These are phyloP conservation scores for Drosophila kuntzei DNA, from an alignment of 2,888 invertebrate species.

Conservation along the genomic window DNA sequence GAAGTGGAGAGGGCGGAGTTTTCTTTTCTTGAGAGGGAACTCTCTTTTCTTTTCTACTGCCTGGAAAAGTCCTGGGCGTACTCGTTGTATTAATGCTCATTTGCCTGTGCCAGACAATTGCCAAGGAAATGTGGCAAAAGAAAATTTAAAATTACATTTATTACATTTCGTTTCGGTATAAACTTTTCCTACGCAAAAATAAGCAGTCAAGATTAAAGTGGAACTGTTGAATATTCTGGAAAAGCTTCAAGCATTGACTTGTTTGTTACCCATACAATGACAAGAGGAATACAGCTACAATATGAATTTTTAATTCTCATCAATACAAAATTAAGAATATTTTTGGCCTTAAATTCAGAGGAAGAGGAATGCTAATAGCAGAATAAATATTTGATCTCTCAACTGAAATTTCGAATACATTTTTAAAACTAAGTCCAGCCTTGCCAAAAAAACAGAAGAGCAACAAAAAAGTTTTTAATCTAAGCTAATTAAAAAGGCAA, in stretches of 20 bases:
- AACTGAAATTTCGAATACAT: slow-evolving; percentile 37
- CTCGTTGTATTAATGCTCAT: slow-evolving; percentile 55
- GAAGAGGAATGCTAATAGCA: slow-evolving; percentile 35
- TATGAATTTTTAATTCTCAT: slow-evolving; percentile 60
- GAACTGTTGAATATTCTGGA: slow-evolving; percentile 13
- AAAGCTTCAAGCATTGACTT: slow-evolving; percentile 26
- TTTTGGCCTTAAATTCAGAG: slow-evolving; percentile 11
- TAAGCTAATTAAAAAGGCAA: slow-evolving; percentile 67
- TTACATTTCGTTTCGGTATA: slow-evolving; percentile 54
- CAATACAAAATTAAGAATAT: slow-evolving; percentile 39
- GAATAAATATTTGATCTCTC: slow-evolving; percentile 43
- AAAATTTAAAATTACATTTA: slow-evolving; percentile 70
- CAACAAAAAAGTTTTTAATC: slow-evolving; percentile 52
- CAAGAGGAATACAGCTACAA: slow-evolving; percentile 24
- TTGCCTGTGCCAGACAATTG: slow-evolving; percentile 67
- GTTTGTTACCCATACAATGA: slow-evolving; percentile 28
- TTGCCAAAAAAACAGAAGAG: slow-evolving; percentile 27
- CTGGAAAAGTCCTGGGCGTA: not conserved
- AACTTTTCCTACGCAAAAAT: slow-evolving; percentile 30
- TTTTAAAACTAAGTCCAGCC: slow-evolving; percentile 19
- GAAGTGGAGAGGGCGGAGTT: not conserved
- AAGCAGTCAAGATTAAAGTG: slow-evolving; percentile 38
- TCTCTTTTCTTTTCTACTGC: slow-evolving; percentile 8
- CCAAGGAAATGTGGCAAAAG: slow-evolving; percentile 33
- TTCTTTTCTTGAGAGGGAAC: not conserved